Conservation (phyloP, 23 tunicate genomes). For the Trididemnum clinides region DNA sequence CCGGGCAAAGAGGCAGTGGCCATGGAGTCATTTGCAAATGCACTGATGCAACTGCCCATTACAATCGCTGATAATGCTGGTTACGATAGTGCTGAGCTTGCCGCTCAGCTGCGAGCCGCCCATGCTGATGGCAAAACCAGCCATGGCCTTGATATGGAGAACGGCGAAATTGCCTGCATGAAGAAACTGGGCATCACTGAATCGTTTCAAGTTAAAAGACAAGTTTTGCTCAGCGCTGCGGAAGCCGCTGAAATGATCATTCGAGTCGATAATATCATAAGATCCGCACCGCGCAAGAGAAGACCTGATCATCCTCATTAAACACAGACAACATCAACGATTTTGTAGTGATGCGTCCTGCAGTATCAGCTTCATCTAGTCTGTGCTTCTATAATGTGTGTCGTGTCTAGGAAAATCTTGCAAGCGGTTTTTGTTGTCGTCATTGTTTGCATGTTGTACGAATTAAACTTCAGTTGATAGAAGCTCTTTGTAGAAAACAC, state of each 20-base stretch:
- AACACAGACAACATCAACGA: too few species aligned
- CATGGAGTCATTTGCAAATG: conserved; percentile 95
- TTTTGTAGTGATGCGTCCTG: too few species aligned
- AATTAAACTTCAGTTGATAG: too few species aligned
- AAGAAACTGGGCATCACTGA: conserved; percentile 88
- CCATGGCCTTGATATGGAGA: conserved; percentile 81
- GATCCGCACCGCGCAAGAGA: conserved; percentile 86
- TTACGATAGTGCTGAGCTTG: conserved; percentile 93
- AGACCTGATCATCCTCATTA: conserved; percentile 32
- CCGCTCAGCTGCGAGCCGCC: conserved; percentile 83
- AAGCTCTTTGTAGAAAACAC: too few species aligned
- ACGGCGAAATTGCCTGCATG: conserved; percentile 87
- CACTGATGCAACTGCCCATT: conserved; percentile 95
- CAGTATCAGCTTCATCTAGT: too few species aligned
- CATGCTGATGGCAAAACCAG: conserved; percentile 88
- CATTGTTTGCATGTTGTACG: too few species aligned
- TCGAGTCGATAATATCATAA: conserved; percentile 97
- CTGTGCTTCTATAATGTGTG: too few species aligned
- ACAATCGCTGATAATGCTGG: conserved; percentile 99
- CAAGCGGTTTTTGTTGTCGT: too few species aligned
- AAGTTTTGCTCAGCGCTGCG: conserved; percentile 81
- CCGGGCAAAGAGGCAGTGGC: conserved; percentile 97
- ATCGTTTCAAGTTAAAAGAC: conserved; percentile 94
- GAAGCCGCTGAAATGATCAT: conserved; percentile 99
- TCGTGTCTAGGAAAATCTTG: too few species aligned